Conservation (phyloP, 64 coral and sea anemone species). For the Montipora cactus region DNA sequence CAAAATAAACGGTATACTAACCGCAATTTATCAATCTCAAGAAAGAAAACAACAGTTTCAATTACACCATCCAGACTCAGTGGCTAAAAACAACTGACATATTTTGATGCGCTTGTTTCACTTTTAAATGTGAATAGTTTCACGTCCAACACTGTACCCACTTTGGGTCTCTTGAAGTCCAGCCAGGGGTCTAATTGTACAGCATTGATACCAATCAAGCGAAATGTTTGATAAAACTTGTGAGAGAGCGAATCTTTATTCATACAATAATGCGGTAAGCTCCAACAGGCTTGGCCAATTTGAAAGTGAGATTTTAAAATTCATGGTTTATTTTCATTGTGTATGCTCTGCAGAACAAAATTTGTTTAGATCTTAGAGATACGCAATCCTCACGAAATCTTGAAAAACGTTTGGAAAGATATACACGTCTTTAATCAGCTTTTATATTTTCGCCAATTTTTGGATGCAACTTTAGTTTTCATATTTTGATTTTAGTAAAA, state of each 20-base stretch:
- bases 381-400: slow-evolving; percentile 19
- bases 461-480: not conserved
- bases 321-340: slow-evolving; percentile 78
- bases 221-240: slow-evolving; percentile 47
- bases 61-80: not conserved
- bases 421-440: not conserved
- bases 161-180: not conserved
- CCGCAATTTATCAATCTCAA: not conserved
- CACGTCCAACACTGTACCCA: not conserved
- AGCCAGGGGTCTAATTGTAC: not conserved
- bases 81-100: not conserved
- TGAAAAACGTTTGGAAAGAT: not conserved
- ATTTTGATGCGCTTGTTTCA: not conserved
- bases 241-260: slow-evolving; percentile 58
- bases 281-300: slow-evolving; percentile 72
- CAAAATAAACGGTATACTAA: not conserved
- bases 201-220: not conserved
- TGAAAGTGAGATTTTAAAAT: slow-evolving; percentile 90
- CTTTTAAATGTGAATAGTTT: not conserved
- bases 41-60: not conserved
- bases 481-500: slow-evolving; percentile 1
- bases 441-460: too few relatives aligned
- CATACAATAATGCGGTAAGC: slow-evolving; percentile 79
- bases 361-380: slow-evolving; percentile 58
- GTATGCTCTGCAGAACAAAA: slow-evolving; percentile 57